Evolutionary conservation across 2,888 invertebrate species (phyloP), one percentile per base, ranked within the genome.

Genomic region (Dicranocentrus wangi): DNA sequence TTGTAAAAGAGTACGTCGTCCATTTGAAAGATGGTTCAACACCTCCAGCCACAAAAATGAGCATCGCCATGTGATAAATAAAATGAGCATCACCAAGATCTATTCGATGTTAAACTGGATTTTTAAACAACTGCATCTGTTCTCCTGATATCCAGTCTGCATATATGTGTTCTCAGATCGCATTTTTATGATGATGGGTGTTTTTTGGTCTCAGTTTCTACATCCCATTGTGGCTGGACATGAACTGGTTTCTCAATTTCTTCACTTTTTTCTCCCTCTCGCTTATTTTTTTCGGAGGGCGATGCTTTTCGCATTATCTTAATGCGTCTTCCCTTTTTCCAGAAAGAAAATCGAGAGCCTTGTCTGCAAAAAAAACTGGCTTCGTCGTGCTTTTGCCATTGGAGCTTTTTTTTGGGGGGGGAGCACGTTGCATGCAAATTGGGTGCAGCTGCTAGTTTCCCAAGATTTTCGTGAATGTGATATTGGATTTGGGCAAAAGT

Each of bases 201-300:
- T 58, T 58, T 10, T 25, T 25, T 25, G 58, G 15, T 23, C 10
- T 15, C 8, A 58, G 25, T 23, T 58, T 58, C 58, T 10, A 61
- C 60, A 63, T 61, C 28, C 65, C 55, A 75, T 66, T 65, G 73
- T 66, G 65, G 53, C 73, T 75, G 73, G 73, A 75, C 73, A 75
- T 75, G 73, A 75, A 75, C 73, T 75, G 73, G 73, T 75, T 75
- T 75, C 73, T 65, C 65, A 75, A 63, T 75, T 75, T 75, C 47
- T 61, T 73, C 43, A 23, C 15, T 23, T 19, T 43, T 7, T 7
- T 7, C 39, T 69, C 53, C 21, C 19, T n/a, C n/a, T n/a, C n/a
- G n/a, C n/a, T n/a, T n/a, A n/a, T 32, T 32, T 32, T 32, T 10
- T 51, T 51, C 47, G 51, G 17, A 61, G 10, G 19, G 17, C 58